These are phyloP conservation scores for Electrophaes corylata DNA, from an alignment of 2,888 invertebrate genomes.

Conservation along the genomic window DNA sequence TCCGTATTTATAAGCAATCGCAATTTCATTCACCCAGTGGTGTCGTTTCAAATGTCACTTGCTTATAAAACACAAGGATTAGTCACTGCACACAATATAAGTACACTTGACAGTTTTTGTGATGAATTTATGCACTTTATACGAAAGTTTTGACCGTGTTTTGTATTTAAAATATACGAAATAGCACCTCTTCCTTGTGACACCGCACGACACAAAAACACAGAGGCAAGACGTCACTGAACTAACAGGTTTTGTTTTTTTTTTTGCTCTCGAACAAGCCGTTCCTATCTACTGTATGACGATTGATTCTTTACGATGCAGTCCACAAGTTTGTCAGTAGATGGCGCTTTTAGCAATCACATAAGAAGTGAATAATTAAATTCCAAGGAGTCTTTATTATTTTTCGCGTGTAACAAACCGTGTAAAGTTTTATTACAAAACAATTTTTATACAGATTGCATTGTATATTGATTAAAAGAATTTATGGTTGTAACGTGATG, in stretches of 20 bases:
- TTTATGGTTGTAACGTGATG: constrained; percentile 42
- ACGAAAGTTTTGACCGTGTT: constrained; percentile 25
- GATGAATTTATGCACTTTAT: constrained; percentile 11
- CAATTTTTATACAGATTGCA: constrained; percentile 54
- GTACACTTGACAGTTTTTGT: constrained; percentile 1
- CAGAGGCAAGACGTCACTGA: constrained; percentile 65
- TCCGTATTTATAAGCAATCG: constrained; percentile 61
- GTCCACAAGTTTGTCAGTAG: constrained; percentile 52
- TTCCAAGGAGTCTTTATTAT: constrained; percentile 26
- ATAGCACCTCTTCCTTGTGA: constrained; percentile 40
- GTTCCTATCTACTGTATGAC: constrained; percentile 60
- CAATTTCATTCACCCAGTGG: constrained; percentile 52
- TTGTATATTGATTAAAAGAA: constrained; percentile 68
- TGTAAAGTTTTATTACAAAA: constrained; percentile 57
- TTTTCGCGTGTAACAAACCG: constrained; percentile 59
- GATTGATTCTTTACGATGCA: constrained; percentile 52
- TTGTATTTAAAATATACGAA: constrained; percentile 35
- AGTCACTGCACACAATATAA: constrained; percentile 33
- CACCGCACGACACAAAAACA: constrained; percentile 73
- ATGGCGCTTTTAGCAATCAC: constrained; percentile 51
- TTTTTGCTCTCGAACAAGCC: constrained; percentile 53
- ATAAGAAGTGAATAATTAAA: constrained; percentile 33
- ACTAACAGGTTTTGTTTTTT: constrained; percentile 76
- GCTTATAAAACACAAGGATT: constrained; percentile 31
- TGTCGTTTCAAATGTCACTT: constrained; percentile 35